Conservation (phyloP, 2,797 vertebrate genomes). For the Darevskia nairensis region DNA sequence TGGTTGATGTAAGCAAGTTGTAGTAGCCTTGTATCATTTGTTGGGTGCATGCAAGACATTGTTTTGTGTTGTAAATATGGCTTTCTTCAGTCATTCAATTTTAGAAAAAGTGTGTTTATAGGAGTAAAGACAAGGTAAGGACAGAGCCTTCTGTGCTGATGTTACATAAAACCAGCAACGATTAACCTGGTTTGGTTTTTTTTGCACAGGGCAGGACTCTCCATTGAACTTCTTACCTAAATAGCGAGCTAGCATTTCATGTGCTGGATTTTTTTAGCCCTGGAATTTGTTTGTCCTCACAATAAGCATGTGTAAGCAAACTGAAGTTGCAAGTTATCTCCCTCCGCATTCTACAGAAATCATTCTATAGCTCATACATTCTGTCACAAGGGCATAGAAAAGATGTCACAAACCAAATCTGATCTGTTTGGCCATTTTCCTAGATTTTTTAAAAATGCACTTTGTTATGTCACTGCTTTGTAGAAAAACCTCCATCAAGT, state of each 20-base stretch:
- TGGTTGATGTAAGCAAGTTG: not conserved
- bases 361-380: not conserved
- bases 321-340: not conserved
- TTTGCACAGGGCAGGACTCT: not conserved
- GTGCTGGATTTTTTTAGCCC: not conserved
- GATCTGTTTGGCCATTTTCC: not conserved
- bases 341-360: not conserved
- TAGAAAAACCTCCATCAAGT: no score
- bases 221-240: not conserved
- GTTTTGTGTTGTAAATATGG: not conserved
- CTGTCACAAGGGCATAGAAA: not conserved
- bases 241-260: not conserved
- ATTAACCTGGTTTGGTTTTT: not conserved
- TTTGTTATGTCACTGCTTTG: not conserved
- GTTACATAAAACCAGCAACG: constrained; percentile 11
- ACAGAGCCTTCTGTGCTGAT: not conserved
- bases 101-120: not conserved
- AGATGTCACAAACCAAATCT: not conserved
- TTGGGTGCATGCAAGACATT: not conserved
- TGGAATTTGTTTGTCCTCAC: not conserved
- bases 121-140: not conserved
- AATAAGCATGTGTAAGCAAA: not conserved
- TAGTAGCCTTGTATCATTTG: not conserved
- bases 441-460: not conserved
- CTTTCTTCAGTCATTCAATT: not conserved